A percentile compares a stretch with the other conserved stretches of the same genome.
phyloP scores from a whole-genome alignment of 1,140 invertebrate species.

The Caenorhabditis brenneri region DNA sequence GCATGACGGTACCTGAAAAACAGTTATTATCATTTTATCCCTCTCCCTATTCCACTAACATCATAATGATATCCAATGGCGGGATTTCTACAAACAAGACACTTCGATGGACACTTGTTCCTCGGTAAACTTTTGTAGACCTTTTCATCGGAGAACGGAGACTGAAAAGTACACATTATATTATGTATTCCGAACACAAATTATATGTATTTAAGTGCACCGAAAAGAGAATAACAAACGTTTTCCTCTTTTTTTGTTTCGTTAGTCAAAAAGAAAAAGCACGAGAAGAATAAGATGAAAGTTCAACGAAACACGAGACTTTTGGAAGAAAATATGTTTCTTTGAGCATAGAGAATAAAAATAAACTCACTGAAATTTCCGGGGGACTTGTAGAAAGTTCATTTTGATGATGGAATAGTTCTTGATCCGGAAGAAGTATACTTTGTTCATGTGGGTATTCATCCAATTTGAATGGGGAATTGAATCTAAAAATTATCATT shows the following conservation, averaged over 20 bases:
- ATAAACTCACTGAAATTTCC: not conserved
- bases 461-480: not conserved
- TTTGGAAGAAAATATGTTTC: not conserved
- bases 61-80: constrained; percentile 24
- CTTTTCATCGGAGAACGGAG: constrained; percentile 11
- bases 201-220: not conserved
- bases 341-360: not conserved
- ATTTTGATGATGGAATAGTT: not conserved
- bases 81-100: constrained; percentile 10
- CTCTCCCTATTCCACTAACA: not conserved
- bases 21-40: too few relatives aligned
- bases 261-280: not conserved
- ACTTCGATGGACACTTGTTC: constrained; percentile 26
- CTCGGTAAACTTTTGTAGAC: constrained; percentile 11
- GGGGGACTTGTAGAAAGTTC: not conserved
- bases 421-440: not conserved
- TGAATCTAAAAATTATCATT: not conserved
- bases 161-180: not conserved
- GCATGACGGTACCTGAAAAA: not conserved
- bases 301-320: constrained; percentile 16
- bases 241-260: not conserved
- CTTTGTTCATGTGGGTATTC: not conserved
- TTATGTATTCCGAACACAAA: not conserved
- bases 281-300: not conserved
- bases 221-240: not conserved